Percentiles rank a stretch among this genome's conserved stretches.
Evolutionary conservation across 2,888 invertebrate species (phyloP).

Genomic region (Drosophila diplacantha): DNA sequence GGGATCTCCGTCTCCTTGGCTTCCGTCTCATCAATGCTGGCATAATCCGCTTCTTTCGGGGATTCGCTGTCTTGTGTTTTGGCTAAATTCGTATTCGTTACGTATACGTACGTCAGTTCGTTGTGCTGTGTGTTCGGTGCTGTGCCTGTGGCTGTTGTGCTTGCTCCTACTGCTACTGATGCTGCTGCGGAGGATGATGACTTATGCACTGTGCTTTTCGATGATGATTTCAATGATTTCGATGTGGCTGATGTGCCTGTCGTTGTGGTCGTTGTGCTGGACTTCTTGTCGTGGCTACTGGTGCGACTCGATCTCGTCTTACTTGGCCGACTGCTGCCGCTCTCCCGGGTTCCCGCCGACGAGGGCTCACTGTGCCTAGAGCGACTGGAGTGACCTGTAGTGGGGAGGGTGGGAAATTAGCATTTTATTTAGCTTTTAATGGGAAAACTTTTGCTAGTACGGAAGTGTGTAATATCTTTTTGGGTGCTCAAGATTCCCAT

Average conservation of each 20-base stretch:
- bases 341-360: slow-evolving; percentile 24
- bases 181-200: slow-evolving; percentile 37
- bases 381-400: slow-evolving; percentile 75
- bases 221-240: slow-evolving; percentile 33
- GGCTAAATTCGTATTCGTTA: slow-evolving; percentile 75
- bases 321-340: slow-evolving; percentile 39
- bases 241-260: slow-evolving; percentile 38
- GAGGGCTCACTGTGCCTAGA: slow-evolving; percentile 58
- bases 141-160: slow-evolving; percentile 13
- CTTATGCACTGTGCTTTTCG: slow-evolving; percentile 45
- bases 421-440: background rate
- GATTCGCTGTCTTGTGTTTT: slow-evolving; percentile 53
- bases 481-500: background rate
- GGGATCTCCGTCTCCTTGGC: background rate
- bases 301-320: slow-evolving; percentile 42
- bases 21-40: slow-evolving; percentile 56
- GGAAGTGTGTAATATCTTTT: background rate
- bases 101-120: slow-evolving; percentile 78
- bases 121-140: slow-evolving; percentile 61
- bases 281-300: slow-evolving; percentile 48
- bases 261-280: slow-evolving; percentile 47
- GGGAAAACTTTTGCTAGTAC: background rate
- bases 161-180: slow-evolving; percentile 28
- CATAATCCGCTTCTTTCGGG: slow-evolving; percentile 46
- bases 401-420: background rate